Percentiles rank a stretch among this genome's conserved stretches.
Conservation (phyloP, 2,113 vertebrate species). For the Ptychochromis oligacanthus region DNA sequence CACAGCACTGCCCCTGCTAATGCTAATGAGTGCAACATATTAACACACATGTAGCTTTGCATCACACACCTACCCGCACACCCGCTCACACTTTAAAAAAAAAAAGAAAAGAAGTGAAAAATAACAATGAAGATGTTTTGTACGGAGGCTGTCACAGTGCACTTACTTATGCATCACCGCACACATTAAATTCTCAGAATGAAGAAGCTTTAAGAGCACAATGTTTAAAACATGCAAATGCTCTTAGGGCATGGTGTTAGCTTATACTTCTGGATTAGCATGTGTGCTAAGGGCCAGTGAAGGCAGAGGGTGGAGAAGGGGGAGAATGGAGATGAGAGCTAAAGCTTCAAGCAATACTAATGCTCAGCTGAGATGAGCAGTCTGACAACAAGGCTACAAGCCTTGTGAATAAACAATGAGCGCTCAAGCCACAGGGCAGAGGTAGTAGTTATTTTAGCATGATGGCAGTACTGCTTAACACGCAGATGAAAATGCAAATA, state of each 20-base stretch:
- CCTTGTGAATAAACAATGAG: slow-evolving; percentile 65
- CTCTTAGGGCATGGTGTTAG: slow-evolving; percentile 45
- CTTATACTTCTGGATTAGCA: slow-evolving; percentile 53
- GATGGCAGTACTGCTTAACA: slow-evolving; percentile 6
- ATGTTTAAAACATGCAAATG: slow-evolving; percentile 57
- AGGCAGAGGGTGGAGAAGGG: neutral
- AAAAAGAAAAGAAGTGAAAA: neutral
- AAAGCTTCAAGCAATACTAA: slow-evolving; percentile 60
- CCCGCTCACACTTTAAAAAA: neutral
- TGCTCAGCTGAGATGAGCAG: slow-evolving; percentile 61
- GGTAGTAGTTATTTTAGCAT: slow-evolving; percentile 42
- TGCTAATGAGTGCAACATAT: slow-evolving; percentile 50
- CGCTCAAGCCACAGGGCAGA: slow-evolving; percentile 27
- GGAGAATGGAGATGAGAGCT: slow-evolving; percentile 22
- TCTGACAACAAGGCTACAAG: slow-evolving; percentile 57
- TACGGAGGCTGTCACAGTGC: neutral
- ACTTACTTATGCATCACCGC: slow-evolving; percentile 19
- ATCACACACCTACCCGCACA: neutral
- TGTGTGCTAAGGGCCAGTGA: slow-evolving; percentile 30
- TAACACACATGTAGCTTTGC: neutral
- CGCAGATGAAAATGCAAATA: neutral
- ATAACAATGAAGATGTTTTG: slow-evolving; percentile 2
- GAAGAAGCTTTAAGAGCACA: slow-evolving; percentile 36
- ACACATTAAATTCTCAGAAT: slow-evolving; percentile 28
- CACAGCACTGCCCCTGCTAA: neutral